Evolutionary conservation across 2,113 vertebrate genomes (phyloP), one percentile per base, ranked within the genome.

Genomic region (Anolis carolinensis): DNA sequence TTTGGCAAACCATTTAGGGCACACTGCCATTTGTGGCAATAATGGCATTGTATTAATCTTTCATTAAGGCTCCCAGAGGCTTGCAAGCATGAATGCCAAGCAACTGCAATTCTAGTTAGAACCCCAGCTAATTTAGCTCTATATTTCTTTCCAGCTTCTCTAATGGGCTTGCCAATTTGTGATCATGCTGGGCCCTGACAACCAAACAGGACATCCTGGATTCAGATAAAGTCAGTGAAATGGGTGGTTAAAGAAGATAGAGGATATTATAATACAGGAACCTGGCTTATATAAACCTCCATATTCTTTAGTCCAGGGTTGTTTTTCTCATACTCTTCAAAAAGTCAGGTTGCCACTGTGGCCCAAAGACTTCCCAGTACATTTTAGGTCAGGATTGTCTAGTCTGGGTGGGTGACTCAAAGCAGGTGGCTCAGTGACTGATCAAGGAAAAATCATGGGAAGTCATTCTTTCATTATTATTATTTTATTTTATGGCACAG

Each of bases 21-120:
- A n/a, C 77, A 18, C 8, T 4, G 34, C 50, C 34, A 63, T 79
- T 59, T 72, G 84, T 30, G 27, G 27, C 52, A 44, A 79, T 48
- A 71, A 72, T 21, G 59, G 76, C 63, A 27, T 79, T 39, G 65
- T 70, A 74, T 36, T 48, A 72, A 85, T 72, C 25, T 39, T 85
- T 71, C 48, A 62, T 71, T 59, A 79, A 59, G 3, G 50, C 27
- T 86, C 77, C 67, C 65, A 72, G 65, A 79, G 52, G 76, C 76
- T 79, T 79, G 27, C 72, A 86, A 72, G 34, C 65, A 72, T 79
- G 67, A 62, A 79, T 44, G 36, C 76, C 84, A 79, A 86, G 77
- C 84, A 79, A 62, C 27, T 72, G 76, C 76, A 48, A 72, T 62
- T 79, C 59, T 34, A 71, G 25, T 79, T 72, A 72, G 79, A 72